Evolutionary conservation across 2,113 vertebrate genomes (phyloP), one percentile per base, ranked within the genome.

Genomic region (Gnathochromis pfefferi): DNA sequence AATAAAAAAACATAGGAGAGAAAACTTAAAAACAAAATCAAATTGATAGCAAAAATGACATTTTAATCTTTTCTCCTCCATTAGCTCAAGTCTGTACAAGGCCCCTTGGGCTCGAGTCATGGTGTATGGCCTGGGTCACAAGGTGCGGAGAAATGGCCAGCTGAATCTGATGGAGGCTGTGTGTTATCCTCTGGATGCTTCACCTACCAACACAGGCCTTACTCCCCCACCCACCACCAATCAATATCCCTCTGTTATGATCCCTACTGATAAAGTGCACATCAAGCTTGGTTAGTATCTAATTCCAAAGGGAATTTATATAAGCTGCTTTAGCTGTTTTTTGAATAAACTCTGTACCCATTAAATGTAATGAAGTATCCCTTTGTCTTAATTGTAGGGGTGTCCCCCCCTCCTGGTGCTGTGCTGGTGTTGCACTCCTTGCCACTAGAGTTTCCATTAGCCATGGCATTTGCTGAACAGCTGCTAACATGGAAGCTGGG

Each of bases 391-490:
- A 63, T 82, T 90, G 9, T 78, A 99, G 99, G 99, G 19, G 99
- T 99, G 65, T 99, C 99, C 3, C 98, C 99, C 2, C 97, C 98
- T 90, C 98, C 99, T 5, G 99, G 99, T 84, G 97, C 97, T 9
- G 97, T 99, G 10, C 70, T 99, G 88, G 97, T 98, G 49, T 89
- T 99, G 81, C 98, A 99, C 92, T 99, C 98, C n/a, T 95, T 99
- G 68, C 99, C 99, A 0, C 95, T 99, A 57, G 99, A 99, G 93
- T 99, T 99, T 92, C 98, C 99, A 2, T 90, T 99, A 94, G 98
- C 99, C 12, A 95, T 99, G 97, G 99, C 99, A 2, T 99, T 99
- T 23, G 97, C 98, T 3, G 99, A 99, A 79, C 99, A 99, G 95
- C 96, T 99, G 16, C 92, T 99, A 88, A 97, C 98, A 2, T 99